phyloP scores from a whole-genome alignment of 2,113 vertebrate genomes.

The Pterocles burchelli region DNA sequence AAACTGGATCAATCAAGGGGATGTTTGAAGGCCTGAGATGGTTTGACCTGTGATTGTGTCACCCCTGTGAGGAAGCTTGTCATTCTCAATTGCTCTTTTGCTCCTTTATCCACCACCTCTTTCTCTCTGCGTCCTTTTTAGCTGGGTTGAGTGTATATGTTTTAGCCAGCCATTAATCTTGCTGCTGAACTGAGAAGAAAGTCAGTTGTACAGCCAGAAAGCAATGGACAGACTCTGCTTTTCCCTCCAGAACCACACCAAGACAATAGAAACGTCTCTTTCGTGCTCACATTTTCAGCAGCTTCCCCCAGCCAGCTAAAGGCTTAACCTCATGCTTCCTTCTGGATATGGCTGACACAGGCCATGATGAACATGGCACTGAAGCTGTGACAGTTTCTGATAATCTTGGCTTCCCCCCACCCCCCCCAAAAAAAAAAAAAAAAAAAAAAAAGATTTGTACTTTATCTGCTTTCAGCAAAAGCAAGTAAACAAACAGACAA shows the following conservation, averaged over 20 bases:
- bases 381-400: neutral
- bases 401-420: rapidly evolving
- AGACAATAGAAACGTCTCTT: neutral
- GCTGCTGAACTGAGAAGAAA: neutral
- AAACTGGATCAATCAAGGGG: neutral
- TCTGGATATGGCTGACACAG: neutral
- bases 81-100: neutral
- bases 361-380: rapidly evolving
- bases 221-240: neutral
- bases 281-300: neutral
- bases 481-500: neutral
- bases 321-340: neutral
- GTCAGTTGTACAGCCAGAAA: neutral
- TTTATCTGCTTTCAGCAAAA: neutral
- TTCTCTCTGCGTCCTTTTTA: neutral
- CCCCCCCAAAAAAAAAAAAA: neutral
- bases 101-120: neutral
- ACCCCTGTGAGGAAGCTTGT: neutral
- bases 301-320: neutral
- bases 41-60: neutral
- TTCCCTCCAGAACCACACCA: neutral
- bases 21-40: neutral
- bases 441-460: neutral
- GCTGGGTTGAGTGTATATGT: neutral
- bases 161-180: neutral